Conservation (phyloP, 2,113 vertebrate species). For the Brachyistius frenatus region DNA sequence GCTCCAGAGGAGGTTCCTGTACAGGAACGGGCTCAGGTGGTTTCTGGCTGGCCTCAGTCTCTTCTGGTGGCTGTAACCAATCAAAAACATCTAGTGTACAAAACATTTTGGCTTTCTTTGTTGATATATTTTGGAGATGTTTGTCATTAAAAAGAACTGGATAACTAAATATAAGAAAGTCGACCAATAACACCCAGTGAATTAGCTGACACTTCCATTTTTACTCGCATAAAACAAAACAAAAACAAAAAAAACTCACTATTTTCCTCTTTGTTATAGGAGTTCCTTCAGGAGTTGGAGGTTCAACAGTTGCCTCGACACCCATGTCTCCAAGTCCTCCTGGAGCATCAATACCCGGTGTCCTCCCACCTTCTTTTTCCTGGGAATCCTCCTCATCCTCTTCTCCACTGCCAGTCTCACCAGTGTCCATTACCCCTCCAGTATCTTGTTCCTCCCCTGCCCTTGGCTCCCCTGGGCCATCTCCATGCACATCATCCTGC, state of each 20-base stretch:
- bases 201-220: background rate
- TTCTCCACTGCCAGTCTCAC: slow-evolving; percentile 84
- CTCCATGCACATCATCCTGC: slow-evolving; percentile 91
- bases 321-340: slow-evolving; percentile 94
- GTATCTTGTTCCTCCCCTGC: slow-evolving; percentile 84
- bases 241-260: slow-evolving; percentile 43
- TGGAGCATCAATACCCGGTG: slow-evolving; percentile 84
- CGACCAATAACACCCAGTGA: background rate
- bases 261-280: slow-evolving; percentile 91
- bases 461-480: slow-evolving; percentile 83
- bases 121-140: background rate
- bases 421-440: slow-evolving; percentile 81
- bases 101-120: background rate
- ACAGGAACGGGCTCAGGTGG: slow-evolving; percentile 73
- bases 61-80: slow-evolving; percentile 71
- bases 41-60: slow-evolving; percentile 72
- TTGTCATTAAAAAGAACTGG: background rate
- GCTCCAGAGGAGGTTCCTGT: slow-evolving; percentile 82
- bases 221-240: background rate
- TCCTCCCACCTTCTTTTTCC: slow-evolving; percentile 87
- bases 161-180: background rate
- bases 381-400: slow-evolving; percentile 84
- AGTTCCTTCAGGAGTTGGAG: slow-evolving; percentile 92
- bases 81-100: background rate
- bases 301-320: slow-evolving; percentile 87